These are phyloP conservation scores for Megalurothrips usitatus DNA, from an alignment of 2,888 invertebrate genomes.

Conservation along the genomic window DNA sequence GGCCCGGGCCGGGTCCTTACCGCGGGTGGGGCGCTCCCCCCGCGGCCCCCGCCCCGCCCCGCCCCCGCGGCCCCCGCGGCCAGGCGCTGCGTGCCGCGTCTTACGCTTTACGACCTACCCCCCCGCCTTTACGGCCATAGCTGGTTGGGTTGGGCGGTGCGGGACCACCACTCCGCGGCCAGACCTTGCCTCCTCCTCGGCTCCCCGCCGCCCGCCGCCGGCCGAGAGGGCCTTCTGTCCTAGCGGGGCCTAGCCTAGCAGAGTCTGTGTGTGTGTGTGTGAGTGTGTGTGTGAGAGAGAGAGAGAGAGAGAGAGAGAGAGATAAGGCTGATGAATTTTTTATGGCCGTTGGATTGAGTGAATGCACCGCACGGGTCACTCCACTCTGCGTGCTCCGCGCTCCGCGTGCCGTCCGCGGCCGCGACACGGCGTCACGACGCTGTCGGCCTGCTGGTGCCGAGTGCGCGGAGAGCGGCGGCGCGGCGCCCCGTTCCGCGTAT, in stretches of 20 bases:
- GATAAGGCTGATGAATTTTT: conserved; percentile 11
- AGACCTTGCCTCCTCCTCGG: too few species aligned
- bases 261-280: too few species aligned
- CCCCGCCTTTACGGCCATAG: background rate
- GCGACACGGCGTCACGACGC: too few species aligned
- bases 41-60: background rate
- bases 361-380: background rate
- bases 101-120: conserved; percentile 4
- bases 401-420: too few species aligned
- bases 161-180: too few species aligned
- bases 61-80: background rate
- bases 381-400: background rate
- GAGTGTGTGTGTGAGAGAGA: too few species aligned
- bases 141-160: too few species aligned
- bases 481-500: background rate
- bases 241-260: background rate
- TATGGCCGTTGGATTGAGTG: background rate
- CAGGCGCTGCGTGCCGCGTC: background rate
- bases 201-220: background rate
- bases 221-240: background rate
- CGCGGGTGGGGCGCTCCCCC: background rate
- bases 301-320: too few species aligned
- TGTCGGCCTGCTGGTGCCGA: too few species aligned
- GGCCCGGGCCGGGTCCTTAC: background rate
- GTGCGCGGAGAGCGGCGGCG: background rate